Evolutionary conservation across 2,113 vertebrate species (phyloP), one percentile per base, ranked within the genome.

Genomic region (Chelonoidis abingdonii): DNA sequence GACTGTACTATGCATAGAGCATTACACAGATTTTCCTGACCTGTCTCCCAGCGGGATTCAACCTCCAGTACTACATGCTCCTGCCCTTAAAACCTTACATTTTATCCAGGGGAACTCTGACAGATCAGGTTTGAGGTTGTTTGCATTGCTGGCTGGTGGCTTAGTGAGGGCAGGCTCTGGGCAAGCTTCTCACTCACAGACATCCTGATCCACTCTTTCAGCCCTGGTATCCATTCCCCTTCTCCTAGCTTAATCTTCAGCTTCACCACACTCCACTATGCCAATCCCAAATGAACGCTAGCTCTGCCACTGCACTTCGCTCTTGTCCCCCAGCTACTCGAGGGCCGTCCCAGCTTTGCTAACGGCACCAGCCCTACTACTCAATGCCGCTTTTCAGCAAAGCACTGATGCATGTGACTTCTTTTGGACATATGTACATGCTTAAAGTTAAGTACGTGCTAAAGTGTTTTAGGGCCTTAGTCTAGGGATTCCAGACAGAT

Each of bases 251-350:
- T 69, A 17, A 72, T 65, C 57, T 62, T 31, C 27, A 62, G 2
- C 57, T 10, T 72, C 35, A 11, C 65, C 4, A 19, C 16, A 6
- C 21, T 29, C 3, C 0, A 0, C 8, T 49, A 12, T n/a, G 53
- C 88, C 62, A 62, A 8, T 16, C 38, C 12, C 56, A 38, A 50
- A 78, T 72, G 16, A 21, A 1, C 21, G n/a, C 80, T 27, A 2
- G 13, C 5, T 57, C 41, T 76, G 72, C 24, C 80, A 21, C 8
- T 0, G 82, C 54, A 4, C 35, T 27, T 95, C 27, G 2, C 62
- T 53, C 16, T 0, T 1, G 3, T 12, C 38, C 80, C 65, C 17
- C 38, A 56, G 0, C 0, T 0, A 31, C 41, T 47, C 57, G 88
- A 92, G 25, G 52, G 27, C 3, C 19, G 38, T 6, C 78, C 80